phyloP scores from a whole-genome alignment of 2,888 invertebrate genomes.

The Rhorus exstirpatorius region DNA sequence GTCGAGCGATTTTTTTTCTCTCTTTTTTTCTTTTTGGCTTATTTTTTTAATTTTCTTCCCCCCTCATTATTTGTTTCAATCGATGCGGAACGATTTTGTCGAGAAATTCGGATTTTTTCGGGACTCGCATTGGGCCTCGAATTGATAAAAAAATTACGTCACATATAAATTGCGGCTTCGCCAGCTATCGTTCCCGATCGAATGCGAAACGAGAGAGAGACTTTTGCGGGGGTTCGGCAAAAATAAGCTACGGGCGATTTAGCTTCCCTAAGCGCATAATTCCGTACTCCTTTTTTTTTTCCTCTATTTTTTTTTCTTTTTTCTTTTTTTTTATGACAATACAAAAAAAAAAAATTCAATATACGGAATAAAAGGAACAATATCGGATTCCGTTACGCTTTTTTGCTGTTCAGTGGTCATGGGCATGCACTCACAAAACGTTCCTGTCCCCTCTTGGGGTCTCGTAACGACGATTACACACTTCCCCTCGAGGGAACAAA shows the following conservation, averaged over 20 bases:
- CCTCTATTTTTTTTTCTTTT: slow-evolving; percentile 62
- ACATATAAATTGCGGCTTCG: slow-evolving; percentile 68
- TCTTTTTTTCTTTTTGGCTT: slow-evolving; percentile 20
- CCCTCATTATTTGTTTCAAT: too few relatives aligned
- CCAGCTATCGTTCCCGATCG: slow-evolving; percentile 65
- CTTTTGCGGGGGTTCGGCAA: too few relatives aligned
- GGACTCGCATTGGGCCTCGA: slow-evolving; percentile 54
- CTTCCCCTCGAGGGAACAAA: slow-evolving; percentile 68
- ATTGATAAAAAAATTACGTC: slow-evolving; percentile 64
- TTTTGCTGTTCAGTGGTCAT: slow-evolving; percentile 76
- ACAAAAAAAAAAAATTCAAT: slow-evolving; percentile 66
- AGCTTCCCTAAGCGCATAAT: slow-evolving; percentile 79
- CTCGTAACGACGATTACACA: slow-evolving; percentile 74
- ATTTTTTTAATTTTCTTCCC: slow-evolving; percentile 20
- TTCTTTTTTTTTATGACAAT: slow-evolving; percentile 57
- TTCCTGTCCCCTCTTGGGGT: slow-evolving; percentile 57
- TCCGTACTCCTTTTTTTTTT: slow-evolving; percentile 75
- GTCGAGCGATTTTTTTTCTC: slow-evolving; percentile 18
- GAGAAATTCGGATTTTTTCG: slow-evolving; percentile 62
- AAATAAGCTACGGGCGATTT: slow-evolving; percentile 78
- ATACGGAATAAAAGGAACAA: slow-evolving; percentile 73
- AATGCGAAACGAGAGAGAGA: slow-evolving; percentile 63
- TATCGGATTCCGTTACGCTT: slow-evolving; percentile 74
- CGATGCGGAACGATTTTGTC: slow-evolving; percentile 65
- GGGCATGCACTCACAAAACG: slow-evolving; percentile 77